Evolutionary conservation across 2,888 invertebrate genomes (phyloP).

Genomic region (Dorcus parallelipipedus): DNA sequence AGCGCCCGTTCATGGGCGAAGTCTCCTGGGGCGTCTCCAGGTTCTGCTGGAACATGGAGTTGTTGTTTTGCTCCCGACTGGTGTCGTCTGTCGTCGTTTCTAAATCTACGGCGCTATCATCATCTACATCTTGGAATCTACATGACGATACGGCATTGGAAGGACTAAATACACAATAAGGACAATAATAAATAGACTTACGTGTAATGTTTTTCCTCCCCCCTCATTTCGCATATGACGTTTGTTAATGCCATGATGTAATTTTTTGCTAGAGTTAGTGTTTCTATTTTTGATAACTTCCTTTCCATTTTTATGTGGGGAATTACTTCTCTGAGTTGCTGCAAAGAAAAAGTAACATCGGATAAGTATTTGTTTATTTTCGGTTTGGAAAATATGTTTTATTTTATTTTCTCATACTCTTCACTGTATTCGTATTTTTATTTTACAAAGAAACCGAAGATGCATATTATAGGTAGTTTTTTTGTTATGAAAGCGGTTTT

Average conservation of each 20-base stretch:
- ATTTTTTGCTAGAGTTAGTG: slow-evolving; percentile 75
- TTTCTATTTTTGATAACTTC: slow-evolving; percentile 76
- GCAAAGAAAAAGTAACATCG: slow-evolving; percentile 35
- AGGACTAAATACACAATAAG: not conserved
- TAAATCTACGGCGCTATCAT: slow-evolving; percentile 35
- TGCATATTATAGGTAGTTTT: no score
- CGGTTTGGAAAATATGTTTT: not conserved
- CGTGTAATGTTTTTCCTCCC: slow-evolving; percentile 67
- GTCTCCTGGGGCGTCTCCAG: slow-evolving; percentile 48
- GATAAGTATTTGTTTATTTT: not conserved
- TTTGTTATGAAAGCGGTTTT: no score
- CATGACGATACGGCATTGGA: slow-evolving; percentile 17
- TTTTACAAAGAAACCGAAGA: no score
- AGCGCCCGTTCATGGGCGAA: slow-evolving; percentile 36
- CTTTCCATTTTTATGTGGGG: slow-evolving; percentile 76
- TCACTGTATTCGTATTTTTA: no score
- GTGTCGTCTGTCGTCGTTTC: slow-evolving; percentile 30
- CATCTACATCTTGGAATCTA: slow-evolving; percentile 50
- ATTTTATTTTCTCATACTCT: not conserved
- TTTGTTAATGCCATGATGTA: slow-evolving; percentile 80
- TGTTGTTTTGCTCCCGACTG: slow-evolving; percentile 53
- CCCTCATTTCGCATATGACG: slow-evolving; percentile 74
- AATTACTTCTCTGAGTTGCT: slow-evolving; percentile 73
- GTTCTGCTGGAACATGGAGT: slow-evolving; percentile 55
- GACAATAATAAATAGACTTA: slow-evolving; percentile 40